A percentile compares a stretch with the other conserved stretches of the same genome.
phyloP scores from a whole-genome alignment of 2,888 invertebrate genomes.

The Anticlea derivata region DNA sequence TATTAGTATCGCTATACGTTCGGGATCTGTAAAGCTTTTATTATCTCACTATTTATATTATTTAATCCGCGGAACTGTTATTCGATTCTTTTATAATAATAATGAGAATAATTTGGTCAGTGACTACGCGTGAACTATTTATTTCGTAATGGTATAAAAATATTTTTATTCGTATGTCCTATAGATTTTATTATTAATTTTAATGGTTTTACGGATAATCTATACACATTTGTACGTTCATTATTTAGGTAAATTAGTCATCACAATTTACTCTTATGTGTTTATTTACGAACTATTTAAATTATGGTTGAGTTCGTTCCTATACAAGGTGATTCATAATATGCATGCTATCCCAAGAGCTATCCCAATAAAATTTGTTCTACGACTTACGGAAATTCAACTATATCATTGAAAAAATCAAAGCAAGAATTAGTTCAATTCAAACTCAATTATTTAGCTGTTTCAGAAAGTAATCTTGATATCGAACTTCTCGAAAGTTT shows the following conservation, averaged over 20 bases:
- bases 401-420: too few species aligned
- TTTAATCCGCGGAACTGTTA: constrained; percentile 46
- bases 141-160: constrained; percentile 75
- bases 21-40: constrained; percentile 60
- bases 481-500: too few species aligned
- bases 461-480: too few species aligned
- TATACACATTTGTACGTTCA: constrained; percentile 79
- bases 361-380: too few species aligned
- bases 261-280: constrained; percentile 68
- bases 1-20: constrained; percentile 56
- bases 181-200: constrained; percentile 51
- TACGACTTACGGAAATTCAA: too few species aligned
- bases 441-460: too few species aligned
- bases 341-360: too few species aligned
- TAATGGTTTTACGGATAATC: constrained; percentile 64
- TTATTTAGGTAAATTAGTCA: constrained; percentile 67
- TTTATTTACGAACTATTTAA: constrained; percentile 53
- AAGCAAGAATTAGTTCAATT: too few species aligned
- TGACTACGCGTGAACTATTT: constrained; percentile 67
- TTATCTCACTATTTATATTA: constrained; percentile 59
- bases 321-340: too few species aligned
- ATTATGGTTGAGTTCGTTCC: constrained; percentile 53
- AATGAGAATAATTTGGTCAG: constrained; percentile 64
- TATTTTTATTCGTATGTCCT: constrained; percentile 60
- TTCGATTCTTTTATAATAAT: constrained; percentile 39